Evolutionary conservation across 1,140 invertebrate species (phyloP).

Genomic region (Drosophila pachea): DNA sequence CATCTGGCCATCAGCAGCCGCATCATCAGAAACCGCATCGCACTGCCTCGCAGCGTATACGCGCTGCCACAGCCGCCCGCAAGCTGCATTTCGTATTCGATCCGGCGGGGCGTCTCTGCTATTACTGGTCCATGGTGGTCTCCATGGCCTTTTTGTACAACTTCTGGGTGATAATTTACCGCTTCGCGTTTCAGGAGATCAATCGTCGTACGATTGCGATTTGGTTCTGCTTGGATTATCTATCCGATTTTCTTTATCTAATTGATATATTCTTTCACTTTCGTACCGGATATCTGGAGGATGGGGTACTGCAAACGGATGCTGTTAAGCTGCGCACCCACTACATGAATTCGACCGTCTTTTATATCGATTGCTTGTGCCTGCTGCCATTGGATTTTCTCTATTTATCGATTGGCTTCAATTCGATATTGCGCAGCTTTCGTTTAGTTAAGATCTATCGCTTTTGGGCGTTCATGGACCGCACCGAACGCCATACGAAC

Average conservation of each 20-base stretch:
- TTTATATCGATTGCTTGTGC: slow-evolving; percentile 99
- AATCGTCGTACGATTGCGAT: slow-evolving; percentile 92
- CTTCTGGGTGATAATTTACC: slow-evolving; percentile 99
- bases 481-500: slow-evolving; percentile 98
- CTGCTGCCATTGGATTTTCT: slow-evolving; percentile 98
- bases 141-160: slow-evolving; percentile 99
- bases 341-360: slow-evolving; percentile 99
- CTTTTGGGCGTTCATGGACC: slow-evolving; percentile 99
- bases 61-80: slow-evolving; percentile 68
- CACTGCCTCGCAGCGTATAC: slow-evolving; percentile 74
- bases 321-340: slow-evolving; percentile 94
- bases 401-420: slow-evolving; percentile 98
- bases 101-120: slow-evolving; percentile 93
- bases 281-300: slow-evolving; percentile 96
- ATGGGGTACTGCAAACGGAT: slow-evolving; percentile 97
- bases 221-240: slow-evolving; percentile 98
- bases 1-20: slow-evolving; percentile 18
- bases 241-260: slow-evolving; percentile 97
- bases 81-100: slow-evolving; percentile 96
- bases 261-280: slow-evolving; percentile 98
- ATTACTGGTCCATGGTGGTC: slow-evolving; percentile 98
- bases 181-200: slow-evolving; percentile 97
- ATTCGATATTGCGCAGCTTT: slow-evolving; percentile 97
- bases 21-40: slow-evolving; percentile 71
- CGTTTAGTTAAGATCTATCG: slow-evolving; percentile 98